phyloP scores from a whole-genome alignment of 2,888 invertebrate genomes.

The Gerris lacustris region DNA sequence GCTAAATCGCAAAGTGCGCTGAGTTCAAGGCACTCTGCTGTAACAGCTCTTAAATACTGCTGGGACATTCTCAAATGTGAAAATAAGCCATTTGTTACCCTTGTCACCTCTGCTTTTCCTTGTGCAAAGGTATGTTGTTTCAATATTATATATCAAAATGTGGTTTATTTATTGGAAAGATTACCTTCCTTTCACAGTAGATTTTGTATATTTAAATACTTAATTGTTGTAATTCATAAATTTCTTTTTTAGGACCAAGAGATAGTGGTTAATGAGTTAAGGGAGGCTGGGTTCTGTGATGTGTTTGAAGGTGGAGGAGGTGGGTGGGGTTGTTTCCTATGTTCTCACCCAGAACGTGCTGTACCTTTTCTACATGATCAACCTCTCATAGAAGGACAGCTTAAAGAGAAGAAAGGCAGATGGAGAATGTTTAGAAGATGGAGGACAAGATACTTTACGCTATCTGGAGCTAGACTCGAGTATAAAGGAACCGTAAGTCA shows the following conservation, averaged over 20 bases:
- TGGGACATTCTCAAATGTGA: slow-evolving; percentile 91
- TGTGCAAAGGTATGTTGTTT: slow-evolving; percentile 53
- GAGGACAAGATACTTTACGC: slow-evolving; percentile 86
- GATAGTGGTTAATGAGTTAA: slow-evolving; percentile 67
- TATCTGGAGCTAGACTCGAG: slow-evolving; percentile 82
- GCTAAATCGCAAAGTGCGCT: slow-evolving; percentile 64
- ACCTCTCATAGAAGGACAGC: slow-evolving; percentile 79
- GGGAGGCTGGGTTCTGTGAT: slow-evolving; percentile 79
- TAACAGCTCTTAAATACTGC: slow-evolving; percentile 74
- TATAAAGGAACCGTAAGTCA: slow-evolving; percentile 68
- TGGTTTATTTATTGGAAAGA: too few species aligned
- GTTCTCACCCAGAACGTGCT: slow-evolving; percentile 83
- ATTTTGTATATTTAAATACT: too few species aligned
- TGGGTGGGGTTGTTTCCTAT: slow-evolving; percentile 87
- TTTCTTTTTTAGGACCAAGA: slow-evolving; percentile 61
- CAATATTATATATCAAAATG: background rate
- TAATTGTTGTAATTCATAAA: background rate
- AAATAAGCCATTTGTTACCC: slow-evolving; percentile 73
- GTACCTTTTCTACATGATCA: slow-evolving; percentile 67
- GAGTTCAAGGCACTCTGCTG: slow-evolving; percentile 66
- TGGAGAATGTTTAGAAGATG: slow-evolving; percentile 84
- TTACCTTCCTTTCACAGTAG: too few species aligned
- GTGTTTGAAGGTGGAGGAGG: slow-evolving; percentile 60
- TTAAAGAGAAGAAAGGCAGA: slow-evolving; percentile 83
- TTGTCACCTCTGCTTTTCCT: slow-evolving; percentile 90